Evolutionary conservation across 2,113 vertebrate species (phyloP), one percentile per base, ranked within the genome.

Genomic region (Hucho hucho): DNA sequence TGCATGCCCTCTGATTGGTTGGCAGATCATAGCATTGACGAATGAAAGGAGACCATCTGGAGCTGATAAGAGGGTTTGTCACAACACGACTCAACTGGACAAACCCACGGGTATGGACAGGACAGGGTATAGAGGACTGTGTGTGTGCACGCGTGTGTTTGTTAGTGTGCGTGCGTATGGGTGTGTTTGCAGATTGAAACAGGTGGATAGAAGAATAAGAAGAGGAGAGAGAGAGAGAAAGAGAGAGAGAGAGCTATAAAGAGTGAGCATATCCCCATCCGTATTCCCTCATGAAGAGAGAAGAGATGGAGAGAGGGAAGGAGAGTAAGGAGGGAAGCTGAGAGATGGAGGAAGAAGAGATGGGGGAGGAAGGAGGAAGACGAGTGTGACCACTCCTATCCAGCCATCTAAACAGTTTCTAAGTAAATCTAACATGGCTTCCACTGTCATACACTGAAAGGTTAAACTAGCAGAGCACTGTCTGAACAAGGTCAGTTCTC

Each of bases 1-100:
- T 86, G 63, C 76, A 86, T 86, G 24, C 79, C 22, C 16, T 49
- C 68, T 75, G 76, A 88, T 85, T 89, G 87, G 82, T 81, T 88
- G 80, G 79, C 79, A 76, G 76, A 81, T 84, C 72, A 75, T 32
- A 32, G 29, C 29, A 32, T 32, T 32, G 32, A 32, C 6, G 0
- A 32, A 32, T 32, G 32, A 32, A 32, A 32, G 32, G 32, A 32
- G 32, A 81, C 80, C 86, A 85, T 87, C 88, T 88, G 83, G 76
- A 88, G 86, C 84, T 0, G 37, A 66, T 66, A 68, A 85, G 81
- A 46, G 69, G 74, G 80, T 77, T 58, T 78, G 83, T 87, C 88
- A 85, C 79, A 7, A 37, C 28, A 29, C 28, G 28, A 32, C 29
- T 32, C 32, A 32, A 32, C 6, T 32, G 32, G 32, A 32, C 32